Conservation (phyloP, 2,797 vertebrate species). For the Gallinago solitaria region DNA sequence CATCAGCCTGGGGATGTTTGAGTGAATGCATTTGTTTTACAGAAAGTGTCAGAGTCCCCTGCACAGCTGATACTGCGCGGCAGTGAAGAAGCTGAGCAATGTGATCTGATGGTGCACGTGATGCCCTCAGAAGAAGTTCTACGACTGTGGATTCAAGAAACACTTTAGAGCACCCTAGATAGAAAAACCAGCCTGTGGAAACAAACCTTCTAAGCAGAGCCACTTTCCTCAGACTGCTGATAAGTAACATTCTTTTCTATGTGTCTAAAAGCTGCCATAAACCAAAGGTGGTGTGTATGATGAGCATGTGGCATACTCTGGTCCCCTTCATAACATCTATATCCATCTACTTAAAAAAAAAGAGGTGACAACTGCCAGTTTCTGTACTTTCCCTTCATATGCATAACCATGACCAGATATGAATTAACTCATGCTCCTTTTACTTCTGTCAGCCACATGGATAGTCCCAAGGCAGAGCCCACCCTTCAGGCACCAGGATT, state of each 20-base stretch:
- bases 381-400: background rate
- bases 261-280: background rate
- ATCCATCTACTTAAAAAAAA: background rate
- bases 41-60: slow-evolving; percentile 62
- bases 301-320: background rate
- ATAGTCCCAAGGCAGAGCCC: background rate
- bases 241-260: background rate
- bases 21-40: slow-evolving; percentile 36
- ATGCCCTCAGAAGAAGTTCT: slow-evolving; percentile 55
- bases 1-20: background rate
- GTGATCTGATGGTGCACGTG: background rate
- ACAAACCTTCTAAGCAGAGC: background rate
- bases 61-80: background rate
- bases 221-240: background rate
- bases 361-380: background rate
- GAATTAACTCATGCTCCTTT: background rate
- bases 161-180: background rate
- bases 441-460: fast-evolving
- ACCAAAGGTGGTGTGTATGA: background rate
- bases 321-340: background rate
- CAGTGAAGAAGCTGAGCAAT: slow-evolving; percentile 56
- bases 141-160: slow-evolving; percentile 39
- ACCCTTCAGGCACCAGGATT: background rate
- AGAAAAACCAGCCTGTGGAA: background rate
- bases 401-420: background rate